Base-by-base conservation (phyloP, 2,888 invertebrate species). In the Sussaba pulchella region DNA sequence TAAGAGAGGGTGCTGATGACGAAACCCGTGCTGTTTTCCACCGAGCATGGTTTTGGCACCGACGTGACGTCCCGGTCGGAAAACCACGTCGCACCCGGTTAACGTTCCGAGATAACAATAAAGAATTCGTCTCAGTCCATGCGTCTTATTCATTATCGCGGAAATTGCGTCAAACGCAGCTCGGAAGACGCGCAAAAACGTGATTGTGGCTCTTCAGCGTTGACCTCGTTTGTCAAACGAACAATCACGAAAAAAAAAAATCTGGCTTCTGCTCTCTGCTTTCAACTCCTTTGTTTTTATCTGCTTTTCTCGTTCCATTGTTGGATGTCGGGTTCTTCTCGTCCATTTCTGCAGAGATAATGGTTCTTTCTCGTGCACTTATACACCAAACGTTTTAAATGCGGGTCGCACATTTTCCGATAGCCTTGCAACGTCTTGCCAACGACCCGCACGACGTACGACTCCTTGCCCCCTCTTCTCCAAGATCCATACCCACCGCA, bases 41-140 rank as follows among this genome's bases (percentile, higher is more conserved):
- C 63, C n/a, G 71, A 31, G 52, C 14, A 45, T 52, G 19, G 5
- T 72, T 63, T 41, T n/a, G 4, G 21, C 41, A 17, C 17, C 6
- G 9, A 17, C 10, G 24, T 50, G n/a, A 26, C 47, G 79, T 78
- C 76, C 79, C 81, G 80, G 85, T 80, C 83, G 85, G 54, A 82
- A 85, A 85, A 84, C 82, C 82, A 76, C 50, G 83, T 84, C 78
- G 85, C 79, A 83, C 81, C n/a, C n/a, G n/a, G 82, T 81, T 85
- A 87, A 81, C 81, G 85, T 83, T 85, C n/a, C 82, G 63, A 87
- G 88, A 91, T 90, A 89, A 89, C 88, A 88, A 87, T 85, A 86
- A 89, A 88, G 36, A 75, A 75, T 79, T 75, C 69, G 54, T 69
- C 41, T 63, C 21, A 24, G 50, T 6, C 17, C 5, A 24, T 39